Conservation (phyloP, 2,888 invertebrate genomes). For the Nephrotoma appendiculata region DNA sequence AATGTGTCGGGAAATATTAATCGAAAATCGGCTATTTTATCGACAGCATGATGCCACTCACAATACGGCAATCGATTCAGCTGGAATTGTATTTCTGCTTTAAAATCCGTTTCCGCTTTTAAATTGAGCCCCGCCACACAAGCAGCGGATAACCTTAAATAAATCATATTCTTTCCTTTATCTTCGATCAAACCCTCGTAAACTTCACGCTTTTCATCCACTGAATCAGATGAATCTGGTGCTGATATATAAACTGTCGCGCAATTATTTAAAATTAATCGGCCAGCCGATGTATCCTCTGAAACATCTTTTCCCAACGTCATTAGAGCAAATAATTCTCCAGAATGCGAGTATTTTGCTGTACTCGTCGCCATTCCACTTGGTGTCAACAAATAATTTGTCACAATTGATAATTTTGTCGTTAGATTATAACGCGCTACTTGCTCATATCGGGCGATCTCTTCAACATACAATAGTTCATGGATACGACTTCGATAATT, state of each 20-base stretch:
- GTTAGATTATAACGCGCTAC: constrained; percentile 54
- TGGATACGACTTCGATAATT: constrained; percentile 63
- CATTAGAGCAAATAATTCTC: constrained; percentile 62
- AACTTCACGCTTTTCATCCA: constrained; percentile 35
- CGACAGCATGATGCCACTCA: constrained; percentile 73
- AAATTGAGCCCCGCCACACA: constrained; percentile 49
- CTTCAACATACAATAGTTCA: constrained; percentile 60
- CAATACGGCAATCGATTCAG: constrained; percentile 65
- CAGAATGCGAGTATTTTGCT: constrained; percentile 60
- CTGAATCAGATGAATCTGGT: constrained; percentile 15
- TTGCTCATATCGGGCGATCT: constrained; percentile 56
- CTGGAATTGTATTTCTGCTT: constrained; percentile 65
- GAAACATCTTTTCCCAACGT: constrained; percentile 57
- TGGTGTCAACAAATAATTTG: constrained; percentile 53
- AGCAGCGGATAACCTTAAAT: constrained; percentile 50
- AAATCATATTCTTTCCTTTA: constrained; percentile 64
- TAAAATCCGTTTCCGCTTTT: constrained; percentile 44
- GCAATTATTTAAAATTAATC: constrained; percentile 63
- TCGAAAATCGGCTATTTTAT: constrained; percentile 53
- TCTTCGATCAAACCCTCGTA: constrained; percentile 67
- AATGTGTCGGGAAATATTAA: constrained; percentile 57
- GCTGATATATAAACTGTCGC: constrained; percentile 48
- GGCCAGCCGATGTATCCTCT: constrained; percentile 68
- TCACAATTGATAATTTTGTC: constrained; percentile 44
- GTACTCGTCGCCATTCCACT: constrained; percentile 52